These are phyloP conservation scores for Anser brachyrhynchus DNA, from an alignment of 2,113 vertebrate species.

Conservation along the genomic window DNA sequence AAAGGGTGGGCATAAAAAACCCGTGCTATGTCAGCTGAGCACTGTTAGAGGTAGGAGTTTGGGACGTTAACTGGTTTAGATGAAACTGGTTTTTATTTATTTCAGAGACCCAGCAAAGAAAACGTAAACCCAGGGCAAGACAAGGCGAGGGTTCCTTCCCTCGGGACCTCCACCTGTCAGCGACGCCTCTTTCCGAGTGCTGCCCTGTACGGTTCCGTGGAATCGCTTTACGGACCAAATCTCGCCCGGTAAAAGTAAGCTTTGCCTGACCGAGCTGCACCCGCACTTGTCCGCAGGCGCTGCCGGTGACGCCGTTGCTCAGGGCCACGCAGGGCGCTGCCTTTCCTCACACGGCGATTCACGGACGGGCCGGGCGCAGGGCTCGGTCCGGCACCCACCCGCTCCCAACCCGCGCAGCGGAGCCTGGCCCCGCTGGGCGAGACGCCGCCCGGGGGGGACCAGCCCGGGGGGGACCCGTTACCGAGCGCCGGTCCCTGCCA, in stretches of 20 bases:
- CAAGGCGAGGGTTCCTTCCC: not conserved
- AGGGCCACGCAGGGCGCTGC: not conserved
- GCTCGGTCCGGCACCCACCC: too few species aligned
- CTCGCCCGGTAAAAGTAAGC: not conserved
- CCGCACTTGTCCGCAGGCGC: not conserved
- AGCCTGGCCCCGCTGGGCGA: too few species aligned
- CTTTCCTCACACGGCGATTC: not conserved
- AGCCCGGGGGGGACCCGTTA: too few species aligned
- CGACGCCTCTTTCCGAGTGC: not conserved
- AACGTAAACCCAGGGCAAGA: not conserved
- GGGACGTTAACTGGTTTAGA: not conserved
- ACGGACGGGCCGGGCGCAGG: not conserved
- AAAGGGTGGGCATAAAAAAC: not conserved
- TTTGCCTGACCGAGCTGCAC: not conserved
- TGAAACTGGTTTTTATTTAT: not conserved
- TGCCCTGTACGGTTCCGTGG: not conserved
- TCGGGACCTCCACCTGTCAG: not conserved
- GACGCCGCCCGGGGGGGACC: too few species aligned
- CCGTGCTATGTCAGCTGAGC: not conserved
- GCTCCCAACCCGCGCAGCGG: too few species aligned
- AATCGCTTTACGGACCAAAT: not conserved
- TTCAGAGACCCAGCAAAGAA: not conserved
- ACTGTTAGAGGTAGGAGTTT: not conserved
- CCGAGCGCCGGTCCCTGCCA: too few species aligned
- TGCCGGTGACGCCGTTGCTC: not conserved